Conservation (phyloP, 2,888 invertebrate species). For the Caenorhabditis drosophilae region DNA sequence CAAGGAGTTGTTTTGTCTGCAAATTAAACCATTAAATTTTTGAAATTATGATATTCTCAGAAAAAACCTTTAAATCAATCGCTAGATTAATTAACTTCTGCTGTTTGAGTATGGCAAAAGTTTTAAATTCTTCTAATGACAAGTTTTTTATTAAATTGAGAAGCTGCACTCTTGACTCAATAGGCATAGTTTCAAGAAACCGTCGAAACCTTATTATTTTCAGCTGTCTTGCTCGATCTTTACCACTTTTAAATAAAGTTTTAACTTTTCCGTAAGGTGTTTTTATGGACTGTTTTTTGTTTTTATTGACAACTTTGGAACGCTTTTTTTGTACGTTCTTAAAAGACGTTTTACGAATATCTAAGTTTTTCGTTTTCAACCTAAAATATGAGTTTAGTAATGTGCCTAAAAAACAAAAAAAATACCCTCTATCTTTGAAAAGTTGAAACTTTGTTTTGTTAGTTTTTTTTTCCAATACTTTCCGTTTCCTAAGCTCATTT, state of each 20-base stretch:
- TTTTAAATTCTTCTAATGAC: constrained; percentile 1
- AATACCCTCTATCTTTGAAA: too few species aligned
- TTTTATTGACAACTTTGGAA: neutral
- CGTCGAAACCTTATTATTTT: neutral
- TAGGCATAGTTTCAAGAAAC: neutral
- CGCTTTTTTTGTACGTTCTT: too few species aligned
- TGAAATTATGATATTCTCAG: too few species aligned
- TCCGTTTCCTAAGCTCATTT: too few species aligned
- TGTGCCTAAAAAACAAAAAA: too few species aligned
- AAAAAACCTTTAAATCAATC: neutral
- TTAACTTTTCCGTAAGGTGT: constrained; percentile 1
- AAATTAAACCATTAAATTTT: neutral
- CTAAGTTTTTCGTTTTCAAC: too few species aligned
- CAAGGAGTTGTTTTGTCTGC: neutral
- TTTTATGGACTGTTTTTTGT: neutral
- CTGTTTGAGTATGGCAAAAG: constrained; percentile 11
- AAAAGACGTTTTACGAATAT: too few species aligned
- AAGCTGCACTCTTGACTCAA: neutral
- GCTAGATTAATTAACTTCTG: constrained; percentile 11
- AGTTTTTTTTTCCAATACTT: too few species aligned
- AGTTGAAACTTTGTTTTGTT: too few species aligned
- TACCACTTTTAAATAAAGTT: neutral
- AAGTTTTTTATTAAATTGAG: constrained; percentile 1
- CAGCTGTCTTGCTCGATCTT: neutral
- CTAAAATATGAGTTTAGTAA: too few species aligned